A percentile compares a stretch with the other conserved stretches of the same genome.
Conservation (phyloP, 2,888 invertebrate genomes). For the Eubasilissa splendida region DNA sequence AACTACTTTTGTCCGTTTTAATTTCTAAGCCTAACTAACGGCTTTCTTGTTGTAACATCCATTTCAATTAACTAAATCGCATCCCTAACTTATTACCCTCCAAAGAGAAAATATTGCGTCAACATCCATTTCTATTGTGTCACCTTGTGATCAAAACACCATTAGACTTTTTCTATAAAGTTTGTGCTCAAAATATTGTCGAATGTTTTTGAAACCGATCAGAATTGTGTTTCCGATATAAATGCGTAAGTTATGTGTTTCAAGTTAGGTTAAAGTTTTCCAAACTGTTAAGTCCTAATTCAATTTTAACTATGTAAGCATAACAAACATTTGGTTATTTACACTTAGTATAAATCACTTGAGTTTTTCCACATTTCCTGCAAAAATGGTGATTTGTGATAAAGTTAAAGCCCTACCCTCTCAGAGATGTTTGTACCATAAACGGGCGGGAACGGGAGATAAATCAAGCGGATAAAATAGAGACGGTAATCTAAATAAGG, state of each 20-base stretch:
- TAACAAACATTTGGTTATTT: constrained; percentile 9
- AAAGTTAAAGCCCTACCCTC: constrained; percentile 7
- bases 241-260: not conserved
- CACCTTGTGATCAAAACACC: too few species aligned
- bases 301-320: constrained; percentile 15
- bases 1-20: too few species aligned
- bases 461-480: constrained; percentile 36
- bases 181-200: too few species aligned
- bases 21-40: too few species aligned
- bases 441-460: constrained; percentile 25
- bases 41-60: too few species aligned
- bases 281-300: constrained; percentile 23
- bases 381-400: constrained; percentile 20
- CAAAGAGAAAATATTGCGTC: too few species aligned
- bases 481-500: constrained; percentile 38
- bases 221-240: not conserved
- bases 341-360: constrained; percentile 30
- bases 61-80: too few species aligned
- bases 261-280: not conserved
- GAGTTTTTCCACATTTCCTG: constrained; percentile 6
- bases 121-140: too few species aligned
- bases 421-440: constrained; percentile 1
- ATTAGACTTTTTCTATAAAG: too few species aligned
- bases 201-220: too few species aligned
- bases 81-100: too few species aligned